Evolutionary conservation across 2,888 invertebrate genomes (phyloP).

Genomic region (Fissipunctia ypsillon): DNA sequence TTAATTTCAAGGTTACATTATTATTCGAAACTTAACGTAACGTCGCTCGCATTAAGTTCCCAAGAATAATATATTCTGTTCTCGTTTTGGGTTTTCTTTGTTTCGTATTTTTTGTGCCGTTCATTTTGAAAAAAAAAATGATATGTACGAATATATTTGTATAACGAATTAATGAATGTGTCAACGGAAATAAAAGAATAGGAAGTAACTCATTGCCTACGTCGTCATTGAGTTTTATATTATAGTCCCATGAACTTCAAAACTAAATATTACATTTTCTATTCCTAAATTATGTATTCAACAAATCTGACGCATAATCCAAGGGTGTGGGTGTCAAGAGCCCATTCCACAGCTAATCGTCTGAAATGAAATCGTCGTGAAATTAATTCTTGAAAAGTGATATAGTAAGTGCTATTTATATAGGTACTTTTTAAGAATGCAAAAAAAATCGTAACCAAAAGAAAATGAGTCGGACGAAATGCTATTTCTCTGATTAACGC

Average conservation of each 20-base stretch:
- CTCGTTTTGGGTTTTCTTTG: constrained; percentile 12
- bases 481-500: not conserved
- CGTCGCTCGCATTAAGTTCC: not conserved
- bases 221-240: not conserved
- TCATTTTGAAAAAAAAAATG: not conserved
- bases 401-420: too few species aligned
- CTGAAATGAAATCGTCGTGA: not conserved
- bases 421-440: not conserved
- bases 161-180: not conserved
- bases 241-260: not conserved
- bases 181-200: not conserved
- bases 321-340: not conserved
- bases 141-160: not conserved
- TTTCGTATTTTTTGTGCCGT: not conserved
- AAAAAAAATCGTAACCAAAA: not conserved
- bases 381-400: not conserved
- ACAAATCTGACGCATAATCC: not conserved
- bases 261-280: not conserved
- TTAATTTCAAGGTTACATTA: not conserved
- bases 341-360: not conserved
- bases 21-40: not conserved
- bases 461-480: not conserved
- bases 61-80: not conserved
- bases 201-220: not conserved
- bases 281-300: not conserved